Evolutionary conservation across 2,797 vertebrate species (phyloP).

Genomic region (Tiaroga cobitis): DNA sequence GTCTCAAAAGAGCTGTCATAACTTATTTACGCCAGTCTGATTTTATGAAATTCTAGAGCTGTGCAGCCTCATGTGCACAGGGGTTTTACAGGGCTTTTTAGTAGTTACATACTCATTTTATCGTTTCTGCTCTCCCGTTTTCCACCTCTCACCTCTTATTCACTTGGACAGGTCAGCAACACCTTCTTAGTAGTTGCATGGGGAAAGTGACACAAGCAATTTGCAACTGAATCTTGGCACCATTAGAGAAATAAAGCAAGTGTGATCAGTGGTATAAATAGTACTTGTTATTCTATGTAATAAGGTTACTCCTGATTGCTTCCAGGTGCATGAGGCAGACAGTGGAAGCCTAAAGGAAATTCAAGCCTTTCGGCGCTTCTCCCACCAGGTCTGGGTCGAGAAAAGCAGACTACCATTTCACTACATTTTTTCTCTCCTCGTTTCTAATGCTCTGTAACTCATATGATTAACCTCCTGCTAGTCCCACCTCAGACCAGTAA

Average conservation of each 20-base stretch:
- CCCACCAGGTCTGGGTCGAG: slow-evolving; percentile 38
- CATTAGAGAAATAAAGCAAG: slow-evolving; percentile 51
- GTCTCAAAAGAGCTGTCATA: neutral
- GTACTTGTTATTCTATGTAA: slow-evolving; percentile 56
- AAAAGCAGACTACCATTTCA: slow-evolving; percentile 52
- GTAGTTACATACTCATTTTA: slow-evolving; percentile 11
- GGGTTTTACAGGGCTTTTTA: neutral
- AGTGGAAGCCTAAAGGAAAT: slow-evolving; percentile 50
- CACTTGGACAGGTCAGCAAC: slow-evolving; percentile 56
- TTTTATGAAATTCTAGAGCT: slow-evolving; percentile 18
- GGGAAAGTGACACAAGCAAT: slow-evolving; percentile 57
- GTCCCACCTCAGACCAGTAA: slow-evolving; percentile 23
- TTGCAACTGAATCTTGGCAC: slow-evolving; percentile 54
- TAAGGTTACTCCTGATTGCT: slow-evolving; percentile 57
- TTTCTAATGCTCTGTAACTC: slow-evolving; percentile 42
- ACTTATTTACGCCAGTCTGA: slow-evolving; percentile 16
- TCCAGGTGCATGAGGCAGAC: slow-evolving; percentile 58
- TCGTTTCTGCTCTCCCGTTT: neutral
- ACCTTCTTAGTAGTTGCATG: slow-evolving; percentile 55
- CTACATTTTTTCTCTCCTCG: slow-evolving; percentile 21
- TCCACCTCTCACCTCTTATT: slow-evolving; percentile 48
- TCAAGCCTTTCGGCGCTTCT: slow-evolving; percentile 43
- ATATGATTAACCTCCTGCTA: slow-evolving; percentile 56
- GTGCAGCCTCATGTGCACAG: neutral
- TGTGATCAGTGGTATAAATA: slow-evolving; percentile 57